Conservation (phyloP, 2,888 invertebrate genomes). For the Nephrotoma appendiculata region DNA sequence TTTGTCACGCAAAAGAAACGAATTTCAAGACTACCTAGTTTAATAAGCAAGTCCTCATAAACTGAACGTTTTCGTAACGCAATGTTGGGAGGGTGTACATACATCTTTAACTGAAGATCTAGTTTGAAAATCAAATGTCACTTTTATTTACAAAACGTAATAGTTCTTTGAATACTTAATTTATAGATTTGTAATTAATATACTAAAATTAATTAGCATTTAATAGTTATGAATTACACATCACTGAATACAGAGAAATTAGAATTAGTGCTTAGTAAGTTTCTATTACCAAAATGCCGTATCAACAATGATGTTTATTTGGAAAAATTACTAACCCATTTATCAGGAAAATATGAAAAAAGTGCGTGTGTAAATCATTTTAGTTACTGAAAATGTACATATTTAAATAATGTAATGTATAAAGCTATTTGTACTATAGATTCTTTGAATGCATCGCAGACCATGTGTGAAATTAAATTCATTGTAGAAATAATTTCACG, state of each 20-base stretch:
- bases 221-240: not conserved
- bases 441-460: not conserved
- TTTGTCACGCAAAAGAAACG: too few species aligned
- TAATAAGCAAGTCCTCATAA: too few species aligned
- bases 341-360: constrained; percentile 36
- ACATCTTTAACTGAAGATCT: too few species aligned
- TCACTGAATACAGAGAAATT: not conserved
- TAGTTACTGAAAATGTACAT: not conserved
- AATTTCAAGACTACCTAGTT: too few species aligned
- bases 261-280: not conserved
- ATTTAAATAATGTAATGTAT: not conserved
- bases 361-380: constrained; percentile 25
- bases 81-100: too few species aligned
- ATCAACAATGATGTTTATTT: constrained; percentile 46
- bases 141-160: not conserved
- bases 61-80: too few species aligned
- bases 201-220: too few species aligned
- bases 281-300: constrained; percentile 37
- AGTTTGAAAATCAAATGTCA: too few species aligned
- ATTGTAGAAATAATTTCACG: constrained; percentile 29
- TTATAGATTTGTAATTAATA: too few species aligned
- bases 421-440: not conserved
- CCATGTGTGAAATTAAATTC: constrained; percentile 25
- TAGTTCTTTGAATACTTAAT: not conserved
- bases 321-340: constrained; percentile 45